These are phyloP conservation scores for Aphodius granarius DNA, from an alignment of 2,888 invertebrate genomes.

Conservation along the genomic window DNA sequence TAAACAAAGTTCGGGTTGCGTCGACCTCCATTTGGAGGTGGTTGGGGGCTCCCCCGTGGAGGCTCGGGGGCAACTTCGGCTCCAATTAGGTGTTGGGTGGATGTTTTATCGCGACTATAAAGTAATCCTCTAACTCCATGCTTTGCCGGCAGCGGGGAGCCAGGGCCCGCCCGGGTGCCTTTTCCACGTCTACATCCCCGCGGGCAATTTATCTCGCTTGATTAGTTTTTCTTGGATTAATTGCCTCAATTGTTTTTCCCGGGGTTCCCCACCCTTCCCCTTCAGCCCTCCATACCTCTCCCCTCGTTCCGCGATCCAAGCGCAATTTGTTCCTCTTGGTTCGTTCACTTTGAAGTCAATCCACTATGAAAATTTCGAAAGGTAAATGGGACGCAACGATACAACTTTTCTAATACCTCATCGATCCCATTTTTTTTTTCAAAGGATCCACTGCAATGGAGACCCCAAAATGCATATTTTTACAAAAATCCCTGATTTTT, in stretches of 20 bases:
- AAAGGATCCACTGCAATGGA: too few species aligned
- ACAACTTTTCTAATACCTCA: too few species aligned
- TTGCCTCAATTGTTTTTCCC: constrained; percentile 56
- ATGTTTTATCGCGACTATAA: constrained; percentile 55
- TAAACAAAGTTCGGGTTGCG: background rate
- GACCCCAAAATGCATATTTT: too few species aligned
- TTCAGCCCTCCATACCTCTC: background rate
- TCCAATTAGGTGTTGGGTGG: constrained; percentile 53
- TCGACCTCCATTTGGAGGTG: background rate
- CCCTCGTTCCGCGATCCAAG: background rate
- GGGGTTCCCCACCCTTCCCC: background rate
- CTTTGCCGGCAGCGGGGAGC: constrained; percentile 37
- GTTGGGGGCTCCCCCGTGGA: background rate
- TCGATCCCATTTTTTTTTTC: too few species aligned
- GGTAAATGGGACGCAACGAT: background rate
- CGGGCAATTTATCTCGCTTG: constrained; percentile 55
- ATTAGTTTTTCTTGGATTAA: constrained; percentile 57
- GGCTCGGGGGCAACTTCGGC: constrained; percentile 16
- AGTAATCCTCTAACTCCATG: constrained; percentile 50
- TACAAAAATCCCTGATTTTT: too few species aligned
- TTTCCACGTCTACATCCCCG: background rate
- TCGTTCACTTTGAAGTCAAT: background rate
- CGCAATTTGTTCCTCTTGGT: background rate
- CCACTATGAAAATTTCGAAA: background rate
- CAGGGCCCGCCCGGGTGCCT: background rate